These are phyloP conservation scores for Bolinopsis microptera DNA, from an alignment of 37 sponge, comb jelly and placozoan genomes.

Conservation along the genomic window DNA sequence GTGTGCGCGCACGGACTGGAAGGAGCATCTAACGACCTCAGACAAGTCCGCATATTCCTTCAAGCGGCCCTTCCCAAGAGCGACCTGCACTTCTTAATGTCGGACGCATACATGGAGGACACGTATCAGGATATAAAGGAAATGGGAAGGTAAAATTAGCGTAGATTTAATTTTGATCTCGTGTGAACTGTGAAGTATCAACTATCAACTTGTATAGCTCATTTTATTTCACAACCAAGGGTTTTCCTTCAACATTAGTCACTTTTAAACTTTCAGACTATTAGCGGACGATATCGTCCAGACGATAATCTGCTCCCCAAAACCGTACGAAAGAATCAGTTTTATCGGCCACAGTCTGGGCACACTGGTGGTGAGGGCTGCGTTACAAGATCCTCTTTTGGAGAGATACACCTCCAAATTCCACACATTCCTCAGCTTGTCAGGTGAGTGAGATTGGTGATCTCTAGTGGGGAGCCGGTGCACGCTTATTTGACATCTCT, in stretches of 20 bases:
- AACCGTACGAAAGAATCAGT: constrained; percentile 69
- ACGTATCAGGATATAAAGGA: constrained; percentile 23
- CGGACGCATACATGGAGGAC: constrained; percentile 31
- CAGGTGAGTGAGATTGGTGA: too few relatives aligned
- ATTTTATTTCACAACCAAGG: too few relatives aligned
- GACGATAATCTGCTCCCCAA: neutral
- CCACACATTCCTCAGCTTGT: constrained; percentile 78
- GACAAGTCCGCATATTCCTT: constrained; percentile 27
- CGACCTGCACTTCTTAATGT: constrained; percentile 25
- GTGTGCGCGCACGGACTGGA: constrained; percentile 50
- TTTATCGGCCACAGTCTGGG: constrained; percentile 97
- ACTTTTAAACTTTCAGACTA: neutral
- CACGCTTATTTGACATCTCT: too few relatives aligned
- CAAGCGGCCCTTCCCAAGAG: constrained; percentile 29
- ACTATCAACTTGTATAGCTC: too few relatives aligned
- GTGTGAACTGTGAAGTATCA: too few relatives aligned
- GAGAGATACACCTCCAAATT: constrained; percentile 71
- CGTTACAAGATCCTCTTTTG: constrained; percentile 81
- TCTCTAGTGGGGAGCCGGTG: too few relatives aligned
- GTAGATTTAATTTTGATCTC: neutral
- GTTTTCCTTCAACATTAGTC: too few relatives aligned
- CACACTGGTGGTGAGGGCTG: constrained; percentile 79
- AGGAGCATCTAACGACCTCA: neutral
- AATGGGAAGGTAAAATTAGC: constrained; percentile 30
- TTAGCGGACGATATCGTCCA: constrained; percentile 8